Evolutionary conservation across 2,113 vertebrate species (phyloP), one percentile per base, ranked within the genome.

Genomic region (Zootoca vivipara): DNA sequence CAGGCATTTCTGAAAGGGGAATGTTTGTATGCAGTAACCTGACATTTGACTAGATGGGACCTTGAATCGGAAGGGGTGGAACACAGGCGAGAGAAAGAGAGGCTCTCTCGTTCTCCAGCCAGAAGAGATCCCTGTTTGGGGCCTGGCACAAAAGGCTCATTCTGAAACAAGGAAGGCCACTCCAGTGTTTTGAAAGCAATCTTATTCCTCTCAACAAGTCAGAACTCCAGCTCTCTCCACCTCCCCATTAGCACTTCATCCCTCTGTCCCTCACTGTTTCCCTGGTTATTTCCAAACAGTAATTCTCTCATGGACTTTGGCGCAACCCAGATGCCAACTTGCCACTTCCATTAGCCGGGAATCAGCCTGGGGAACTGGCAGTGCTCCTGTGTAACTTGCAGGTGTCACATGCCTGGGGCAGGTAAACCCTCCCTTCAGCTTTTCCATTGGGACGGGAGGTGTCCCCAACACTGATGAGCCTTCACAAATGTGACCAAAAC

Each of bases 21-120:
- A 97, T 97, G 96, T 96, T 94, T 93, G 95, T 93, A 90, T 91
- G 91, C 93, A 90, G 93, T 52, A 94, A 95, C 94, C 94, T 95
- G 96, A 96, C 96, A 94, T 97, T 96, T 89, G 94, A 93, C 93
- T 93, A 88, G 79, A 95, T 86, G 87, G 81, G 15, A 89, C 93
- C 74, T 73, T 62, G 78, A 85, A 74, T 20, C 46, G 72, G 81
- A 82, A 22, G 58, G 35, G 35, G 81, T 42, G 77, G 26, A 84
- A 70, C 70, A 74, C 85, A 77, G 91, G 79, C 80, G 88, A 83
- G 78, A 91, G 90, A 52, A 70, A 89, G 78, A 38, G 95, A 96
- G 94, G 89, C 92, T 93, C 91, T 78, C 33, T 91, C 82, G 87
- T 67, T 89, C 89, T 85, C 91, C 35, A 92, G 94, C 96, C 92